A percentile compares a stretch with the other conserved stretches of the same genome.
phyloP scores from a whole-genome alignment of 2,888 invertebrate species.

The Athrips mouffetella region DNA sequence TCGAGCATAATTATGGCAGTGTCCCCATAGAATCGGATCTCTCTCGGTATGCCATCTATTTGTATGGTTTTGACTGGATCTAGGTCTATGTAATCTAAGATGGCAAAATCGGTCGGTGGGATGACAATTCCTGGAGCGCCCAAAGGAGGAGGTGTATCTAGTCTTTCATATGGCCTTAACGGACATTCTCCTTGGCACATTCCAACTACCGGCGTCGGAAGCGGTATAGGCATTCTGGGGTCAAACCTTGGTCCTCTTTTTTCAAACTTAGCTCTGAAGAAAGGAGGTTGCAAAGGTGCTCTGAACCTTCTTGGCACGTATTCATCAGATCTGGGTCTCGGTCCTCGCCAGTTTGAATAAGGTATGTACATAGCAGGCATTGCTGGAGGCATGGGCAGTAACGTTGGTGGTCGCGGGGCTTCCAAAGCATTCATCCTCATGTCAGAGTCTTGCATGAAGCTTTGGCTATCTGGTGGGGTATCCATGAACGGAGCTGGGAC shows the following conservation, averaged over 20 bases:
- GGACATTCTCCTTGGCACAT: constrained; percentile 60
- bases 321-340: constrained; percentile 54
- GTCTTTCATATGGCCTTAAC: constrained; percentile 52
- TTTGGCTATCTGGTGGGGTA: constrained; percentile 50
- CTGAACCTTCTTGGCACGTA: constrained; percentile 55
- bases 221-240: constrained; percentile 42
- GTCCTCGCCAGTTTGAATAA: constrained; percentile 52
- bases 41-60: constrained; percentile 88
- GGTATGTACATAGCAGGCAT: constrained; percentile 41
- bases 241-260: constrained; percentile 51
- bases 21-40: constrained; percentile 91
- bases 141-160: constrained; percentile 54
- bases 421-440: constrained; percentile 53
- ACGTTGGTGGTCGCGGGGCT: constrained; percentile 30
- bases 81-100: constrained; percentile 66
- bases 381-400: constrained; percentile 45
- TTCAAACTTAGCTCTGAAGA: constrained; percentile 56
- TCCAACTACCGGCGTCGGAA: constrained; percentile 60
- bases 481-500: constrained; percentile 53
- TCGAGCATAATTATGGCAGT: constrained; percentile 90
- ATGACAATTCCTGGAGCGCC: constrained; percentile 57
- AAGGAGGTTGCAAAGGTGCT: constrained; percentile 46
- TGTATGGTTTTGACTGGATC: constrained; percentile 88
- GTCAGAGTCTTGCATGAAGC: constrained; percentile 54
- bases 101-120: constrained; percentile 56